These are phyloP conservation scores for Pseudocheirus occidentalis DNA, from an alignment of 2,797 vertebrate species.

Conservation along the genomic window DNA sequence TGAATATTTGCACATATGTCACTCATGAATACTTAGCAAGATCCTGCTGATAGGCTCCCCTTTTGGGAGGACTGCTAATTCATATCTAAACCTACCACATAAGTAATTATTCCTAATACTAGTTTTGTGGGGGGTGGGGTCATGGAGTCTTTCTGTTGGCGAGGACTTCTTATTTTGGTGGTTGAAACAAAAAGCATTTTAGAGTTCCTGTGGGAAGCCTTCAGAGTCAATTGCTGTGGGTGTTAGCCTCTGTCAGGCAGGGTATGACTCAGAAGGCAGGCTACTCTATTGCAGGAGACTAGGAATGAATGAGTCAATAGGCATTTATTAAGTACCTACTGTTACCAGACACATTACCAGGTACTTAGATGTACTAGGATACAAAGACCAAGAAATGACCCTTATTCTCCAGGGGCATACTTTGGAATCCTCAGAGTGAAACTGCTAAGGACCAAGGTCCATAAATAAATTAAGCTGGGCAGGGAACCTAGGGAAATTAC, in stretches of 20 bases:
- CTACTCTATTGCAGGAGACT: background rate
- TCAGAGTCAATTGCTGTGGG: background rate
- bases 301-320: background rate
- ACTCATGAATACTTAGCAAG: background rate
- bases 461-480: background rate
- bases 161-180: background rate
- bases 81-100: background rate
- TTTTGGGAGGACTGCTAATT: background rate
- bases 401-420: background rate
- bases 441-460: background rate
- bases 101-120: background rate
- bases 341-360: background rate
- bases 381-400: background rate
- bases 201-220: background rate
- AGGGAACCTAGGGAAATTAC: background rate
- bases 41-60: background rate
- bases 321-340: background rate
- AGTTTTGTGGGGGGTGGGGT: background rate
- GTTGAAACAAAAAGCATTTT: background rate
- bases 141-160: background rate
- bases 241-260: background rate
- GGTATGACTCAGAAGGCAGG: background rate
- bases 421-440: background rate
- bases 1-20: background rate
- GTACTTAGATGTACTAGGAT: background rate